Base-by-base conservation (phyloP, 53 echinoderm and acorn worm genomes). In the Luidia sarsii region DNA sequence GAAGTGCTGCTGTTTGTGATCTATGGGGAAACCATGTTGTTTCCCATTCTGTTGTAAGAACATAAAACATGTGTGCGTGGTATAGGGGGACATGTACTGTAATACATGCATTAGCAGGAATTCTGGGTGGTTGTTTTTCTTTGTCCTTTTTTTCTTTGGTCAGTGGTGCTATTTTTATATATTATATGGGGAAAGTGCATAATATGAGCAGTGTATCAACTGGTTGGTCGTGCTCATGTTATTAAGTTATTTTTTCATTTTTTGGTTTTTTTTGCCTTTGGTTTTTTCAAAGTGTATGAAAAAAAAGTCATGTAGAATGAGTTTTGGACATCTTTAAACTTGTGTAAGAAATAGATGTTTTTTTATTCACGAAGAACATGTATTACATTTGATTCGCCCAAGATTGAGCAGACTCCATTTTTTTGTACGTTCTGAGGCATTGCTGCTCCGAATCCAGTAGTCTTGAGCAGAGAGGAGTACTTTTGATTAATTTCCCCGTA, bases 91-190 rank as follows among this genome's bases (percentile, higher is more conserved):
- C n/a, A n/a, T n/a, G n/a, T n/a, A n/a, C n/a, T n/a, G n/a, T n/a
- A n/a, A n/a, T n/a, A n/a, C n/a, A n/a, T n/a, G n/a, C n/a, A n/a
- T n/a, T n/a, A n/a, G n/a, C n/a, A n/a, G n/a, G n/a, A n/a, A n/a
- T n/a, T n/a, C n/a, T n/a, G n/a, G n/a, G n/a, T n/a, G n/a, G n/a
- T n/a, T n/a, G n/a, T n/a, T n/a, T n/a, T n/a, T n/a, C n/a, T n/a
- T n/a, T n/a, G n/a, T n/a, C n/a, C n/a, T n/a, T n/a, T 29, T 62
- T 62, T 55, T 53, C 36, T 72, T 71, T 15, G 25, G 72, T 56
- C 55, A 55, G 51, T 72, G 72, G 72, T 72, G 72, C 72, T 72
- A 72, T 72, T 72, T 70, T 70, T 50, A 52, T 70, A 70, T 70
- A 37, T 37, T 37, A 65, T 37, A 21, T 37, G 33, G 20, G 35